Evolutionary conservation across 2,888 invertebrate genomes (phyloP).

Genomic region (Agrypnus murinus): DNA sequence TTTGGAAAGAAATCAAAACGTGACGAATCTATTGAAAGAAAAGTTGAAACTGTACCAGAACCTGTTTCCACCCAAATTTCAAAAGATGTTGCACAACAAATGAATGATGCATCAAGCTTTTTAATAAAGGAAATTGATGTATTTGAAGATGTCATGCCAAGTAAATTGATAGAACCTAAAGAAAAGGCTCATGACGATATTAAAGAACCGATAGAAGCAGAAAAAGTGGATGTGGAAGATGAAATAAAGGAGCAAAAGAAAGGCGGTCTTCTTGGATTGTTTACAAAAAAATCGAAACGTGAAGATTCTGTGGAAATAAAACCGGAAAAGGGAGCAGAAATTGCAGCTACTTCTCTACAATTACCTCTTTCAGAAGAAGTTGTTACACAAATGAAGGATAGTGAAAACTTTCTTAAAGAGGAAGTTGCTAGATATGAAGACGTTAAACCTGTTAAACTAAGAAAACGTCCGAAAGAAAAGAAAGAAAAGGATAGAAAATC

Average conservation of each 20-base stretch:
- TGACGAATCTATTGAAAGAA: constrained; percentile 43
- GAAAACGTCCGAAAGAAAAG: neutral
- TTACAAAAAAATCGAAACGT: constrained; percentile 60
- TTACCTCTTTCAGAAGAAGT: constrained; percentile 27
- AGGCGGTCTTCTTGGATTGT: constrained; percentile 59
- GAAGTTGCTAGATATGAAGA: constrained; percentile 36
- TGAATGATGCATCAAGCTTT: constrained; percentile 54
- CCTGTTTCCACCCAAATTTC: constrained; percentile 13
- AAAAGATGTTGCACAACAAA: constrained; percentile 31
- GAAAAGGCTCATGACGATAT: neutral
- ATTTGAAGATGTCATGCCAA: constrained; percentile 53
- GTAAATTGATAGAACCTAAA: neutral
- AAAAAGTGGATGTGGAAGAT: constrained; percentile 19
- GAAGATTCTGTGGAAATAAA: constrained; percentile 53
- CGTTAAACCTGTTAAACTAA: constrained; percentile 11
- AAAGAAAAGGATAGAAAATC: constrained; percentile 19
- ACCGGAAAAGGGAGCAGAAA: constrained; percentile 11
- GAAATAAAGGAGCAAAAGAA: constrained; percentile 50
- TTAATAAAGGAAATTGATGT: constrained; percentile 54
- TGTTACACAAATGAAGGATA: constrained; percentile 25
- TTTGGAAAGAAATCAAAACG: constrained; percentile 56
- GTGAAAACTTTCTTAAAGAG: constrained; percentile 37
- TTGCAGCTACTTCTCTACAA: neutral
- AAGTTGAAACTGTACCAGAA: neutral
- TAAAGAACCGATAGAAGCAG: neutral